Evolutionary conservation across 2,888 invertebrate species (phyloP), one percentile per base, ranked within the genome.

Genomic region (Leptopilina drosophilae): DNA sequence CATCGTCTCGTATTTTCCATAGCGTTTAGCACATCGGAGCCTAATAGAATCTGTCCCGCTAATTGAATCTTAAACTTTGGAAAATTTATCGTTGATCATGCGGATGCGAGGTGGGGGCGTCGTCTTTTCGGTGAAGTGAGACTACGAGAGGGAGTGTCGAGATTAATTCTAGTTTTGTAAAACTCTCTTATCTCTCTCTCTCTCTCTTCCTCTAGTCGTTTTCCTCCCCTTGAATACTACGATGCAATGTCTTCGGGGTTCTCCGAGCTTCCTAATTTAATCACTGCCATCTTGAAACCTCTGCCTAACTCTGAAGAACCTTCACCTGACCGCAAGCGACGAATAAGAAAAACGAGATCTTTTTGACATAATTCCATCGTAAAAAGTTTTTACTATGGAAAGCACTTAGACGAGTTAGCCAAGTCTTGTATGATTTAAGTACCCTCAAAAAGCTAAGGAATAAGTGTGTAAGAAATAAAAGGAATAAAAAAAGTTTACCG

Each of bases 61-160:
- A 80, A 81, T 81, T 81, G 76, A 82, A 78, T 81, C 73, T 75
- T 56, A 64, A 81, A 81, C 65, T 80, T 82, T 79, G 8, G 49
- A 81, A 80, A 82, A 82, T 82, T 64, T 65, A 78, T 59, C 33
- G 40, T 69, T 79, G 62, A 76, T 73, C 73, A 7, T 26, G 53
- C 20, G 20, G 11, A 49, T 49, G 49, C 2, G 9, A 46, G 26
- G 42, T 42, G 14, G 62, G 42, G 40, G 15, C 7, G 66, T 33
- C 65, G 49, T 15, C 46, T 69, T 26, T 26, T 20, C 49, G 42
- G 67, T 53, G 20, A 69, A 69, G 49, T 49, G 26, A 4, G 67
- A 14, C 49, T 49, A 69, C 26, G 15, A 26, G 42, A 67, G 26
- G 67, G 67, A 69, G 49, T 69, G 67, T 53, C 49, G 67, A 49